Percentiles rank a stretch among this genome's conserved stretches.
These are phyloP conservation scores for Teleogryllus occipitalis DNA, from an alignment of 1,140 invertebrate species.

Conservation along the genomic window DNA sequence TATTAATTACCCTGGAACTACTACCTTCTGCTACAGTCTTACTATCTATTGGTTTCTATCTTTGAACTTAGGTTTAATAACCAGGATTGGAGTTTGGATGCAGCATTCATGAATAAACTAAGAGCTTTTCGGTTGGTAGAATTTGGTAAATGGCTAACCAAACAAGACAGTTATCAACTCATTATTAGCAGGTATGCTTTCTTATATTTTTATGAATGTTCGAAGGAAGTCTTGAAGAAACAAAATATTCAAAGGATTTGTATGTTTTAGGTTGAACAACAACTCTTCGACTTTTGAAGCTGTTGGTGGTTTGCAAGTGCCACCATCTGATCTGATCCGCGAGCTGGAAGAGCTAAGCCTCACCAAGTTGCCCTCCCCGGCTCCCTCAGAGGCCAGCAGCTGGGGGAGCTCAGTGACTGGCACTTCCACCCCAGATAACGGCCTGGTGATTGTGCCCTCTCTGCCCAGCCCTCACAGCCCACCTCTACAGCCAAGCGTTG, in stretches of 20 bases:
- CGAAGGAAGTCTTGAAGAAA: too few relatives aligned
- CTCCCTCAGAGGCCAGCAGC: slow-evolving; percentile 31
- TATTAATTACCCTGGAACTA: too few relatives aligned
- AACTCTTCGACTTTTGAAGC: slow-evolving; percentile 22
- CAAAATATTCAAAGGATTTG: neutral
- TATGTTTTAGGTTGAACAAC: neutral
- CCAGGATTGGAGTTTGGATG: slow-evolving; percentile 20
- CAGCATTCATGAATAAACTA: slow-evolving; percentile 23
- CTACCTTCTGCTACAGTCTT: too few relatives aligned
- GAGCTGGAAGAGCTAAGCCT: slow-evolving; percentile 38
- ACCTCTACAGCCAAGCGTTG: neutral
- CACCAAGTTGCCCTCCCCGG: slow-evolving; percentile 33
- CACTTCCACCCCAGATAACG: slow-evolving; percentile 20
- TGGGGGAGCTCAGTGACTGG: slow-evolving; percentile 18
- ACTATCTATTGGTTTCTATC: neutral
- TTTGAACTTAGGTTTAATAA: slow-evolving; percentile 24
- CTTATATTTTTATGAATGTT: neutral
- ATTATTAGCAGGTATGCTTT: slow-evolving; percentile 9
- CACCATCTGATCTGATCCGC: slow-evolving; percentile 37
- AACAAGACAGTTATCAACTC: slow-evolving; percentile 13
- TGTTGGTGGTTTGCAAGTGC: slow-evolving; percentile 23
- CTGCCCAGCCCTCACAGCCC: slow-evolving; percentile 10
- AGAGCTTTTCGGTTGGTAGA: slow-evolving; percentile 38
- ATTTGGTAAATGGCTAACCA: slow-evolving; percentile 41
- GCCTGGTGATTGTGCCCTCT: neutral